phyloP scores from a whole-genome alignment of 2,888 invertebrate genomes.

The Megalurothrips usitatus region DNA sequence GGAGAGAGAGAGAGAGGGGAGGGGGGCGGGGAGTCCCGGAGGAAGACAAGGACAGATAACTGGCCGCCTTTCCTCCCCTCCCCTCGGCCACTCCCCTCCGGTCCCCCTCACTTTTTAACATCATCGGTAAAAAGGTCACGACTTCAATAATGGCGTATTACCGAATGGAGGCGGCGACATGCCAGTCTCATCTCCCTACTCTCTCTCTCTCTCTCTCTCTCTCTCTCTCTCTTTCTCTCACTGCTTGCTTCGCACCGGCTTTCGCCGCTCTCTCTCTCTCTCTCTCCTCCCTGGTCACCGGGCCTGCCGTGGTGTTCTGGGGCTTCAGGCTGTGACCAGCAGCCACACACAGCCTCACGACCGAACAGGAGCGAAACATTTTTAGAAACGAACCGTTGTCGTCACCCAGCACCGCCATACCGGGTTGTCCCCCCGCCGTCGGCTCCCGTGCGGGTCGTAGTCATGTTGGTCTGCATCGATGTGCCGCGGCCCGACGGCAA shows the following conservation, averaged over 20 bases:
- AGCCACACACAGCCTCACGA: neutral
- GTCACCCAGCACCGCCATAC: too few relatives aligned
- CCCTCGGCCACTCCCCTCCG: neutral
- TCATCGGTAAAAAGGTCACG: constrained; percentile 37
- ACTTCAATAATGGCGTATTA: constrained; percentile 38
- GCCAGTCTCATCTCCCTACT: constrained; percentile 7
- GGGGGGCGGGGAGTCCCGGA: neutral
- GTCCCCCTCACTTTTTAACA: constrained; percentile 29
- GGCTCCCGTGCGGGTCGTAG: too few relatives aligned
- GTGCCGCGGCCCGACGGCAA: too few relatives aligned
- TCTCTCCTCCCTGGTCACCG: neutral
- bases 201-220: constrained; percentile 9
- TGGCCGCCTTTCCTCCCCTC: neutral
- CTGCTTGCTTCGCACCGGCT: neutral
- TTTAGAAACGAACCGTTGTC: too few relatives aligned
- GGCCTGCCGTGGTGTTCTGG: neutral
- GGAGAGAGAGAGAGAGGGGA: neutral
- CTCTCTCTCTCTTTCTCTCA: constrained; percentile 17
- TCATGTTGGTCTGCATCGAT: too few relatives aligned
- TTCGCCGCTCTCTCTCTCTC: neutral
- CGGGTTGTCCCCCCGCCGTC: too few relatives aligned
- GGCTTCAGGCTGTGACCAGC: neutral
- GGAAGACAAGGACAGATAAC: constrained; percentile 22
- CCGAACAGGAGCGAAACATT: too few relatives aligned
- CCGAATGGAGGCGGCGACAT: constrained; percentile 32